Conservation (phyloP, 2,797 vertebrate genomes). For the Argya squamiceps region DNA sequence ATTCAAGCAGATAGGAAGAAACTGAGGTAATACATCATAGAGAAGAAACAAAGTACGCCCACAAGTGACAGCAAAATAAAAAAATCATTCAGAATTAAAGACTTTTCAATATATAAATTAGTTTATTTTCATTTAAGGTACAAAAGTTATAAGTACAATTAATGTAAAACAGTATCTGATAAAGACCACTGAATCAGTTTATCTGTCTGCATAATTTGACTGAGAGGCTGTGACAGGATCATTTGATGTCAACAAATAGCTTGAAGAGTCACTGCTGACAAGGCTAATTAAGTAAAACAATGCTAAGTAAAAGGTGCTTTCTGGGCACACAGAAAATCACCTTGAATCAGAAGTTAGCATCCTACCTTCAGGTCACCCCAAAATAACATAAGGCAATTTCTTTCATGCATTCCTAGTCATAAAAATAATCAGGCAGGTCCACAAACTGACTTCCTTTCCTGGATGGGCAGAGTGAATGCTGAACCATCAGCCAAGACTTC, state of each 20-base stretch:
- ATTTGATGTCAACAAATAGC: not conserved
- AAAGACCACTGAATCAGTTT: not conserved
- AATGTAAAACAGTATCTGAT: constrained; percentile 32
- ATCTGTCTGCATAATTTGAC: not conserved
- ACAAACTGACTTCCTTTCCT: not conserved
- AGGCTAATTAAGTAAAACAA: not conserved
- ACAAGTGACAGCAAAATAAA: not conserved
- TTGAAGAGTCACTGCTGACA: not conserved
- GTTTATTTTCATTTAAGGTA: constrained; percentile 72
- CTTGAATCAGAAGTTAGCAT: not conserved
- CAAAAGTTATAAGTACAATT: constrained; percentile 76
- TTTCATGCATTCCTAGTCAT: not conserved
- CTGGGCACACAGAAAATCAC: not conserved
- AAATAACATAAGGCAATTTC: not conserved
- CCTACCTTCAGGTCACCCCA: not conserved
- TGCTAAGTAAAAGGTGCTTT: not conserved
- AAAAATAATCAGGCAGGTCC: not conserved
- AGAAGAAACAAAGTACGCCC: not conserved
- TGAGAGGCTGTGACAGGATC: not conserved
- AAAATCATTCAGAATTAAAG: not conserved
- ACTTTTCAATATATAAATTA: constrained; percentile 69
- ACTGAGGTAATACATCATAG: not conserved
- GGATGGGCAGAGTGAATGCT: not conserved
- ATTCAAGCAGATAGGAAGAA: not conserved
- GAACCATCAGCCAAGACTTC: not conserved